Evolutionary conservation across 2,888 invertebrate species (phyloP).

Genomic region (Dasypolia templi): DNA sequence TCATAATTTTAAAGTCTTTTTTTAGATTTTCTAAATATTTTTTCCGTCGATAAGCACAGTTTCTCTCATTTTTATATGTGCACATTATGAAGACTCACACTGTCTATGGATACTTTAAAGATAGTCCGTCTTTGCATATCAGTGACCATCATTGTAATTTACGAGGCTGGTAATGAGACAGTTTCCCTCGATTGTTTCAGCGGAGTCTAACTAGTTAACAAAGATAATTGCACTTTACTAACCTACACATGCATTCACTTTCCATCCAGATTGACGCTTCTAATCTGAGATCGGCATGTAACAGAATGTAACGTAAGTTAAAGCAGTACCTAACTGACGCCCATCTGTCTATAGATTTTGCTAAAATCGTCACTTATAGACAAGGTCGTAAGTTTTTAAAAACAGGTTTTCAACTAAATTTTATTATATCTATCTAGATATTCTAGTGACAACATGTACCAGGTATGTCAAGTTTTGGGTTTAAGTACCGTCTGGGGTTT

Average conservation of each 20-base stretch:
- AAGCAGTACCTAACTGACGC: background rate
- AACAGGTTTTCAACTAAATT: constrained; percentile 22
- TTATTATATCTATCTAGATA: constrained; percentile 1
- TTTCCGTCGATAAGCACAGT: no score
- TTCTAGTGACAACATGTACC: constrained; percentile 16
- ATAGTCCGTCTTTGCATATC: constrained; percentile 19
- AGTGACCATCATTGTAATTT: constrained; percentile 25
- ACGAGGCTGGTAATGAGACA: constrained; percentile 33
- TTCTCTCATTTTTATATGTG: no score
- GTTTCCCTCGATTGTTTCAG: constrained; percentile 51
- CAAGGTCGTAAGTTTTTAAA: constrained; percentile 20
- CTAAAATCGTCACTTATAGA: background rate
- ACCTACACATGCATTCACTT: constrained; percentile 13
- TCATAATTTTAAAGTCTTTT: no score
- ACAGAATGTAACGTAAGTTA: background rate
- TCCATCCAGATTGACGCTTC: constrained; percentile 13
- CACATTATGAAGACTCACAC: no score
- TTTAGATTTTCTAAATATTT: no score
- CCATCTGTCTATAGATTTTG: background rate
- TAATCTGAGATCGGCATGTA: constrained; percentile 27
- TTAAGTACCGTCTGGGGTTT: background rate
- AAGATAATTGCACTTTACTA: constrained; percentile 9
- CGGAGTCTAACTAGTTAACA: background rate
- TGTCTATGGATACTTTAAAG: background rate
- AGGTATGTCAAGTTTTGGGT: constrained; percentile 3